These are phyloP conservation scores for Sinopyrophorus schimmeli DNA, from an alignment of 2,888 invertebrate species.

Conservation along the genomic window DNA sequence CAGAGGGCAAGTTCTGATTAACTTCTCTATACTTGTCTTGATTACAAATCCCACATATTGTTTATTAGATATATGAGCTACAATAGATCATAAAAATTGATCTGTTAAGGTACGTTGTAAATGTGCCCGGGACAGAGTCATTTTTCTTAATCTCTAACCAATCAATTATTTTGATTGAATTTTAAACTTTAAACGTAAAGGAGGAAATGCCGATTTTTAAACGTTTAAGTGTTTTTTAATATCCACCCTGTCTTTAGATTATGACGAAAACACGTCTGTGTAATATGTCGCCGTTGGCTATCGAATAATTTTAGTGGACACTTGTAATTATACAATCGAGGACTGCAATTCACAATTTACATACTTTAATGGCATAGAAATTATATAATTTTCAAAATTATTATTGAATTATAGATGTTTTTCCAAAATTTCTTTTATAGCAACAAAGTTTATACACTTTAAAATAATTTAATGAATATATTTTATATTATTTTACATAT, in stretches of 20 bases:
- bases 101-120: conserved; percentile 4
- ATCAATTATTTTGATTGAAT: conserved; percentile 13
- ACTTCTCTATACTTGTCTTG: conserved; percentile 34
- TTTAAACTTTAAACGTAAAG: conserved; percentile 1
- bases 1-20: conserved; percentile 23
- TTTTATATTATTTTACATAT: too few relatives aligned
- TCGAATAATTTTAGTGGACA: conserved; percentile 27
- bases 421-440: too few relatives aligned
- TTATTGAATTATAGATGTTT: too few relatives aligned
- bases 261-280: conserved; percentile 30
- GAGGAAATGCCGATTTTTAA: background rate
- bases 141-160: conserved; percentile 8
- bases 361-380: conserved; percentile 32
- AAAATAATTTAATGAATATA: too few relatives aligned
- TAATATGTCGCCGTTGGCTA: conserved; percentile 34
- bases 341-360: conserved; percentile 41
- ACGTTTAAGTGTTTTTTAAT: conserved; percentile 1
- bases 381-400: too few relatives aligned
- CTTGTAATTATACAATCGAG: conserved; percentile 39
- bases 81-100: conserved; percentile 35
- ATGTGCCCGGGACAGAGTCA: conserved; percentile 6
- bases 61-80: conserved; percentile 35
- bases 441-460: too few relatives aligned
- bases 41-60: conserved; percentile 38
- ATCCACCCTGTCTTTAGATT: conserved; percentile 31